Percentiles rank a stretch among this genome's conserved stretches.
phyloP scores from a whole-genome alignment of 2,888 invertebrate genomes.

The Coremacera marginata region DNA sequence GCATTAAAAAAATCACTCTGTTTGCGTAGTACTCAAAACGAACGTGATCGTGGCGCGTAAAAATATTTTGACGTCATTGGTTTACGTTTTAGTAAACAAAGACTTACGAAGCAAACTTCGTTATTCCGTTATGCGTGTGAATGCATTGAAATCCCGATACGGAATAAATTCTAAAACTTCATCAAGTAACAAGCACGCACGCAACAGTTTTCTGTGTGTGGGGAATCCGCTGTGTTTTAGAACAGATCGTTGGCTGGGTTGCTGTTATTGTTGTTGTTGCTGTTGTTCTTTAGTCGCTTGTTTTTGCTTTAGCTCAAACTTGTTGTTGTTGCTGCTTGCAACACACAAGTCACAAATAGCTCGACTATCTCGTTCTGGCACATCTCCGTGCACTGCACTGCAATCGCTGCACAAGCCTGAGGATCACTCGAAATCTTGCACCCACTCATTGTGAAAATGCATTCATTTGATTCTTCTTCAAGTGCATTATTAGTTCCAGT shows the following conservation, averaged over 20 bases:
- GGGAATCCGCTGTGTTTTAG: conserved; percentile 51
- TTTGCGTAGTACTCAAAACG: background rate
- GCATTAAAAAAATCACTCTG: background rate
- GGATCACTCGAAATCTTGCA: conserved; percentile 56
- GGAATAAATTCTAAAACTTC: conserved; percentile 67
- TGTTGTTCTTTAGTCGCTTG: conserved; percentile 12
- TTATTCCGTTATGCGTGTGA: conserved; percentile 63
- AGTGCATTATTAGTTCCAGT: too few relatives aligned
- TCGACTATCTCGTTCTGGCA: conserved; percentile 45
- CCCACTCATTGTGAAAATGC: conserved; percentile 53
- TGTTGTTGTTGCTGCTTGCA: conserved; percentile 10
- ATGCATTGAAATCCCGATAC: conserved; percentile 67
- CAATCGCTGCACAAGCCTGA: conserved; percentile 40
- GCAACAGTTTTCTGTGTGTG: conserved; percentile 44
- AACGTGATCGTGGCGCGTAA: background rate
- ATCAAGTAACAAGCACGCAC: conserved; percentile 56
- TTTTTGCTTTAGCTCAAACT: background rate
- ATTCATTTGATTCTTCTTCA: background rate
- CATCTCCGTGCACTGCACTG: conserved; percentile 35
- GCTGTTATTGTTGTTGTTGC: background rate
- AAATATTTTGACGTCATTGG: background rate
- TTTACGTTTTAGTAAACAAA: background rate
- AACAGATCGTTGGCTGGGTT: conserved; percentile 23
- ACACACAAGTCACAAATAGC: conserved; percentile 37
- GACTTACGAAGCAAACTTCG: background rate